These are phyloP conservation scores for Dolomedes plantarius DNA, from an alignment of 2,888 invertebrate genomes.

Conservation along the genomic window DNA sequence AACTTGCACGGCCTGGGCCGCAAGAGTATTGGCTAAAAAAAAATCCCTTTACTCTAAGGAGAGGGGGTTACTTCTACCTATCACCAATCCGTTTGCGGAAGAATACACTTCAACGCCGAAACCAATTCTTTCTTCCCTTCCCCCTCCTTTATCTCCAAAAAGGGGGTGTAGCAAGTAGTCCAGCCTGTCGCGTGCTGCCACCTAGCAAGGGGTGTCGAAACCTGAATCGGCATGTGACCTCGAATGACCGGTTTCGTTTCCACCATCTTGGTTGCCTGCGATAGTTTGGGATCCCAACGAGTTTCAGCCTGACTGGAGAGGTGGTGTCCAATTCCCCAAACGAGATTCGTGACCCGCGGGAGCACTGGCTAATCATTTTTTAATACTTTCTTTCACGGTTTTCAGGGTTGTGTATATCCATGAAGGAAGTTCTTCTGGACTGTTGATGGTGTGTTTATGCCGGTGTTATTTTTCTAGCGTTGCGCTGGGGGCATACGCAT, in stretches of 20 bases:
- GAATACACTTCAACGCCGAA: neutral
- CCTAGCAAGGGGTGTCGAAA: constrained; percentile 34
- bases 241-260: constrained; percentile 45
- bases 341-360: constrained; percentile 43
- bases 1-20: neutral
- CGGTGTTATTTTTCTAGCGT: neutral
- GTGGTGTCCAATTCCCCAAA: constrained; percentile 42
- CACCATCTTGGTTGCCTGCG: constrained; percentile 23
- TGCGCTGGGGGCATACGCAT: neutral
- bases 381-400: constrained; percentile 50
- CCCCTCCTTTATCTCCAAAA: neutral
- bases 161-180: neutral
- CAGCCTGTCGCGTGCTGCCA: constrained; percentile 56
- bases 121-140: neutral
- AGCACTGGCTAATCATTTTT: constrained; percentile 26
- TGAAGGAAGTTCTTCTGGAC: neutral
- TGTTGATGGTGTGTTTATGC: constrained; percentile 7
- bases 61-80: neutral
- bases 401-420: constrained; percentile 40
- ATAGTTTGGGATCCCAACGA: constrained; percentile 1
- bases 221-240: constrained; percentile 65
- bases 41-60: neutral
- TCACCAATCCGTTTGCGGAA: neutral
- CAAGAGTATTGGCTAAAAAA: neutral
- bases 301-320: constrained; percentile 5